A percentile compares a stretch with the other conserved stretches of the same genome.
These are phyloP conservation scores for Drosophila micromelanica DNA, from an alignment of 1,140 invertebrate species.

Conservation along the genomic window DNA sequence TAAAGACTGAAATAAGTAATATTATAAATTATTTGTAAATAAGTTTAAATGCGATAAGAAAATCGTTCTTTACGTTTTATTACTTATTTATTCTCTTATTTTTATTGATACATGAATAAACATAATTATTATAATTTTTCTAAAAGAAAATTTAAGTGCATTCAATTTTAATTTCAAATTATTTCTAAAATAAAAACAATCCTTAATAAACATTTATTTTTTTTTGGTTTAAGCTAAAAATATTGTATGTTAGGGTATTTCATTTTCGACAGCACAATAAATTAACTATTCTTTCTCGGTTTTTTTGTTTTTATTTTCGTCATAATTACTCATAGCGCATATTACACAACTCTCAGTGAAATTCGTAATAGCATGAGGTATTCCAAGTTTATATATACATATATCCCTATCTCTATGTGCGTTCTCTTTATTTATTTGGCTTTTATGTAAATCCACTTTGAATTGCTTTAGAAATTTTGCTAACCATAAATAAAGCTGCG, in stretches of 20 bases:
- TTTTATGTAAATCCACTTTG: conserved; percentile 62
- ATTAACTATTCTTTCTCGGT: background rate
- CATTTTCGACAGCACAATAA: background rate
- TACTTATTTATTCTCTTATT: no score
- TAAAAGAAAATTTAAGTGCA: no score
- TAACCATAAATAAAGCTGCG: conserved; percentile 59
- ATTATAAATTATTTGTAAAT: no score
- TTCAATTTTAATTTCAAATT: no score
- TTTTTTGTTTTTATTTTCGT: conserved; percentile 29
- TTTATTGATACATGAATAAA: no score
- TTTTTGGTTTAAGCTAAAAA: no score
- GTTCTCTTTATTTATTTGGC: conserved; percentile 47
- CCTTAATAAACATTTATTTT: no score
- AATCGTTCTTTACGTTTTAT: no score
- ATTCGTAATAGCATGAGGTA: conserved; percentile 16
- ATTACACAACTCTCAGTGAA: conserved; percentile 36
- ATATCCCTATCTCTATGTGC: conserved; percentile 14
- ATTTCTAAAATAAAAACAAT: no score
- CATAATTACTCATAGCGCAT: conserved; percentile 50
- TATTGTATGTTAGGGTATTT: background rate
- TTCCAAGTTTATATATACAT: background rate
- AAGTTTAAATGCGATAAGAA: no score
- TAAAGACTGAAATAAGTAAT: no score
- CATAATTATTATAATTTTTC: no score
- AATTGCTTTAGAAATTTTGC: conserved; percentile 41